Conservation (phyloP, 2,113 vertebrate genomes). For the Phrynocephalus versicolor region DNA sequence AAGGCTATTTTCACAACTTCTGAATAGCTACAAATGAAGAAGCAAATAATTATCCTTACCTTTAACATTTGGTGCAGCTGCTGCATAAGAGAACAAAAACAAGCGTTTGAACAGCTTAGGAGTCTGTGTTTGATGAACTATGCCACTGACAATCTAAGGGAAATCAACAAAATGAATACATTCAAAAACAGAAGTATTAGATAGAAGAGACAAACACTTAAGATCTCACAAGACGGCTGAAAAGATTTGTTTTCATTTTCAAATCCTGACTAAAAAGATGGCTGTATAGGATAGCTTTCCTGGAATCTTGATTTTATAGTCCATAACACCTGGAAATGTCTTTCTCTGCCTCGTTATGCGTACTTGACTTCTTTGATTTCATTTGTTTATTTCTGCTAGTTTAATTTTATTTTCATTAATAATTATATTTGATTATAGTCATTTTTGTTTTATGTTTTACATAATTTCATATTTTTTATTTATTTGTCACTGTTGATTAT, state of each 20-base stretch:
- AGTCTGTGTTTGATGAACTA: conserved; percentile 85
- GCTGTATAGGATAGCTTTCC: no score
- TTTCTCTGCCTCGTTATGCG: no score
- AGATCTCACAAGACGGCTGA: neutral
- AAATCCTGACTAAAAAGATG: no score
- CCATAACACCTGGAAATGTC: no score
- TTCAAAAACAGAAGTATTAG: neutral
- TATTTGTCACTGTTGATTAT: no score
- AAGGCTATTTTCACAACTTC: neutral
- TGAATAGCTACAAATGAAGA: neutral
- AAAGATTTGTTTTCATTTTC: neutral
- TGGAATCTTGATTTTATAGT: no score
- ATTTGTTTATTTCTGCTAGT: no score
- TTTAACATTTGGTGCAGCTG: conserved; percentile 66
- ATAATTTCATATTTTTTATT: no score
- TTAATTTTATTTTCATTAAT: no score
- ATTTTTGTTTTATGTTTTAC: no score
- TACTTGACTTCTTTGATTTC: no score
- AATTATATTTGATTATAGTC: no score
- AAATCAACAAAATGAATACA: conserved; percentile 55
- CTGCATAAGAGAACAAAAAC: conserved; percentile 86
- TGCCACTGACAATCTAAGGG: conserved; percentile 86
- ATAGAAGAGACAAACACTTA: neutral
- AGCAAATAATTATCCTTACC: conserved; percentile 65
- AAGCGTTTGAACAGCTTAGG: conserved; percentile 85